A percentile compares a stretch with the other conserved stretches of the same genome.
Conservation (phyloP, 2,797 vertebrate genomes). For the Diplodus puntazzo region DNA sequence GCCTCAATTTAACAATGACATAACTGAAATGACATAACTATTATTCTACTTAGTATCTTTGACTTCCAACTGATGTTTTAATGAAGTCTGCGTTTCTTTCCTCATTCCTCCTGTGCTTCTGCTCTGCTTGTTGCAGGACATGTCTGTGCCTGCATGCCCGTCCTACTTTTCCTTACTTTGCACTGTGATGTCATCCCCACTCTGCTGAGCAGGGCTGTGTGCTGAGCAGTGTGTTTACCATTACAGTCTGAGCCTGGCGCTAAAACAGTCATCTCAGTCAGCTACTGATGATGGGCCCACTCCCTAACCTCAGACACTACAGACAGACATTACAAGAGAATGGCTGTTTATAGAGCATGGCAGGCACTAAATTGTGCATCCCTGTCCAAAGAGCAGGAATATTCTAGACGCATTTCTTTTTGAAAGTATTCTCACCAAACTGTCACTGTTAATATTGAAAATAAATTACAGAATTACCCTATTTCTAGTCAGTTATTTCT, state of each 20-base stretch:
- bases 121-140: conserved; percentile 48
- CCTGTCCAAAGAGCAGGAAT: not conserved
- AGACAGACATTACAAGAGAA: conserved; percentile 56
- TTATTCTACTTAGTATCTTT: not conserved
- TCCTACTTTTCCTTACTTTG: conserved; percentile 58
- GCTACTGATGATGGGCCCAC: conserved; percentile 61
- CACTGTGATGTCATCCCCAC: conserved; percentile 74
- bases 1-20: not conserved
- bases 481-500: no score
- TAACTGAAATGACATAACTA: not conserved
- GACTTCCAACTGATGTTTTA: conserved; percentile 12
- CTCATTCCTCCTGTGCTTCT: conserved; percentile 38
- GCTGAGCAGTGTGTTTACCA: conserved; percentile 57
- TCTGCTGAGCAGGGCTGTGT: conserved; percentile 43
- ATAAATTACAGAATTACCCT: no score
- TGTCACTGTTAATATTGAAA: not conserved
- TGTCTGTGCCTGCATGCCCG: conserved; percentile 68
- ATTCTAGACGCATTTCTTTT: not conserved
- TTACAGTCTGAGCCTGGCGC: conserved; percentile 56
- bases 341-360: conserved; percentile 44
- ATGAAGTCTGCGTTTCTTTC: conserved; percentile 16
- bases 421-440: not conserved
- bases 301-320: conserved; percentile 66
- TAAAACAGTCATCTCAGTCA: conserved; percentile 66
- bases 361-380: conserved; percentile 1